Conservation (phyloP, 2,888 invertebrate genomes). For the Branchipolynoe longqiensis region DNA sequence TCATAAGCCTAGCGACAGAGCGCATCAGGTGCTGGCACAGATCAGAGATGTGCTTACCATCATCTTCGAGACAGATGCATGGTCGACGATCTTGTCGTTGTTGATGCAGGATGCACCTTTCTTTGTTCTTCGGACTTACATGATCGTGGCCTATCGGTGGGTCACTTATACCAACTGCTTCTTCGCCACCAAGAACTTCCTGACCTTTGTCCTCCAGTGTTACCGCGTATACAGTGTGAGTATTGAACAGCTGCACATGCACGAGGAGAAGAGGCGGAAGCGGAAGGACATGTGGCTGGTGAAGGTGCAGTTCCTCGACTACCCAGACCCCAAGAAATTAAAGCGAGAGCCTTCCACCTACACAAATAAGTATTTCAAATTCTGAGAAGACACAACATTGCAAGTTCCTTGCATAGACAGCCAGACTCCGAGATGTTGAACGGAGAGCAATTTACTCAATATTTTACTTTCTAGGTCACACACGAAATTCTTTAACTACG, state of each 20-base stretch:
- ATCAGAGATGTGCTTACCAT: neutral
- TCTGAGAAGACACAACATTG: no score
- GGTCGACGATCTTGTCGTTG: constrained; percentile 61
- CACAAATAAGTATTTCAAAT: constrained; percentile 12
- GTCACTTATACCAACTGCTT: constrained; percentile 96
- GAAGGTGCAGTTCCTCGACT: constrained; percentile 48
- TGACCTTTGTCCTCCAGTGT: constrained; percentile 92
- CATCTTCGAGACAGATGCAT: constrained; percentile 60
- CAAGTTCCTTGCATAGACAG: no score
- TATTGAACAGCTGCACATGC: constrained; percentile 47
- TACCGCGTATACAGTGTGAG: constrained; percentile 85
- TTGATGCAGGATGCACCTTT: constrained; percentile 65
- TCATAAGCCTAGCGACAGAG: no score
- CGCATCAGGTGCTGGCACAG: neutral
- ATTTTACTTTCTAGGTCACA: no score
- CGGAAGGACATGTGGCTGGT: constrained; percentile 21
- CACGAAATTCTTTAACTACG: no score
- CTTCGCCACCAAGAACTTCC: constrained; percentile 93
- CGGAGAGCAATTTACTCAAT: no score
- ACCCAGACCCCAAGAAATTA: neutral
- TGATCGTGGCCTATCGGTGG: constrained; percentile 85
- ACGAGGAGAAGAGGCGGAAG: neutral
- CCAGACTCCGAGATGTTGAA: no score
- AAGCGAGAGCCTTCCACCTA: neutral
- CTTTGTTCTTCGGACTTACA: constrained; percentile 59